Percentiles rank a stretch among this genome's conserved stretches.
Evolutionary conservation across 2,797 vertebrate species (phyloP).

Genomic region (Mico argentatus): DNA sequence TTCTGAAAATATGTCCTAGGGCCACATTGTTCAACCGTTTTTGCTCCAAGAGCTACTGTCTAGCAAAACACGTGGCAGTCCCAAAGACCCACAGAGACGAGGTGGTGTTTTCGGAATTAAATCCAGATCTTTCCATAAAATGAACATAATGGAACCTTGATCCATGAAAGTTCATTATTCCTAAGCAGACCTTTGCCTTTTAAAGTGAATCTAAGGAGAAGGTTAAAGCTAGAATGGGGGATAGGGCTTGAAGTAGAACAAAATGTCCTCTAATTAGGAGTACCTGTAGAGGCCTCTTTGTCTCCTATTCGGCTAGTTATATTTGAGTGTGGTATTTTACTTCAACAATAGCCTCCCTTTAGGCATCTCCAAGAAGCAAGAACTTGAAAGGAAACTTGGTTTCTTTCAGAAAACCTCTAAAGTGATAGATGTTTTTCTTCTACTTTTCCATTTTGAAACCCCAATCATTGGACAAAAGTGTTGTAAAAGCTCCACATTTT

Average conservation of each 20-base stretch:
- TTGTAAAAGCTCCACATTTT: not conserved
- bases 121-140: constrained; percentile 52
- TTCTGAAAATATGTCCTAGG: constrained; percentile 55
- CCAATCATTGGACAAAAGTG: not conserved
- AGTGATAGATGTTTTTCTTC: not conserved
- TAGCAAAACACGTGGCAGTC: constrained; percentile 5
- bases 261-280: not conserved
- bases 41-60: constrained; percentile 51
- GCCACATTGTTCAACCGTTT: constrained; percentile 49
- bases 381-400: constrained; percentile 42
- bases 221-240: not conserved
- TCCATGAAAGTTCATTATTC: constrained; percentile 22
- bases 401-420: constrained; percentile 47
- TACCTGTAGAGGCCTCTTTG: not conserved
- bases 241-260: not conserved
- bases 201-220: not conserved
- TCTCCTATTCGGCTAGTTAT: constrained; percentile 3
- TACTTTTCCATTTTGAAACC: not conserved
- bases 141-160: constrained; percentile 35
- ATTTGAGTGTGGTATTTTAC: constrained; percentile 26
- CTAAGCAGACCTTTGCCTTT: constrained; percentile 17
- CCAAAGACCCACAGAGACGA: constrained; percentile 41
- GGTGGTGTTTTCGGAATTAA: constrained; percentile 26
- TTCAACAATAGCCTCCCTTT: not conserved
- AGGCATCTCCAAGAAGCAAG: not conserved